phyloP scores from a whole-genome alignment of 2,888 invertebrate species.

The Hermaeophaga mercurialis region DNA sequence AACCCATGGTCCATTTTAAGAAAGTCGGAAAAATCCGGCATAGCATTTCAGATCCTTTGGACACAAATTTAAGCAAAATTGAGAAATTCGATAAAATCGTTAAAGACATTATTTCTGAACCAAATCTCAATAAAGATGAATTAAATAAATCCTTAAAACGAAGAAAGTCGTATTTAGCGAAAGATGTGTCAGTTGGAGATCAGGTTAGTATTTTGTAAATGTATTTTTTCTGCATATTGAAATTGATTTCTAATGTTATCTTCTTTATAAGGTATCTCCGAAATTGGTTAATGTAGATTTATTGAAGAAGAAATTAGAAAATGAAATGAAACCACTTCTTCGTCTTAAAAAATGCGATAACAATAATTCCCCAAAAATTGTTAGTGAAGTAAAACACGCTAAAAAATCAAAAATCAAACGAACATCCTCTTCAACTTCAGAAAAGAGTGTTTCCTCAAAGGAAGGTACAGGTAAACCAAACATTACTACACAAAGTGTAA shows the following conservation, averaged over 20 bases:
- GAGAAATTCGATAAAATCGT: neutral
- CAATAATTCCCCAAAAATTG: neutral
- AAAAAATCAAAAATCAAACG: neutral
- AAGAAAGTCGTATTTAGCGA: neutral
- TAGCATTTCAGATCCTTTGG: neutral
- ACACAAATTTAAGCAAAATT: neutral
- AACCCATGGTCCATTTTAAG: neutral
- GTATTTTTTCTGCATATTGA: neutral
- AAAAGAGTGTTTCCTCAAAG: neutral
- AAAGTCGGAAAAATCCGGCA: neutral
- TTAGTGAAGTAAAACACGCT: neutral
- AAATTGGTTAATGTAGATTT: neutral
- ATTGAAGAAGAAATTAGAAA: neutral
- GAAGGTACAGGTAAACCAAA: neutral
- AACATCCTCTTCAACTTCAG: neutral
- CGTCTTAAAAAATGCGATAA: neutral
- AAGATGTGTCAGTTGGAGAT: neutral
- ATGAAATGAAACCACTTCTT: neutral
- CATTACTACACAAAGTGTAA: no score
- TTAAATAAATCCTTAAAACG: neutral
- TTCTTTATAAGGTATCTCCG: neutral
- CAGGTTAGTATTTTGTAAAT: neutral
- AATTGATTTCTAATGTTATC: neutral
- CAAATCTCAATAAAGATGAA: neutral
- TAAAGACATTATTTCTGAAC: constrained; percentile 2